Conservation (phyloP, 1,140 invertebrate species). For the Drosophila elegans region DNA sequence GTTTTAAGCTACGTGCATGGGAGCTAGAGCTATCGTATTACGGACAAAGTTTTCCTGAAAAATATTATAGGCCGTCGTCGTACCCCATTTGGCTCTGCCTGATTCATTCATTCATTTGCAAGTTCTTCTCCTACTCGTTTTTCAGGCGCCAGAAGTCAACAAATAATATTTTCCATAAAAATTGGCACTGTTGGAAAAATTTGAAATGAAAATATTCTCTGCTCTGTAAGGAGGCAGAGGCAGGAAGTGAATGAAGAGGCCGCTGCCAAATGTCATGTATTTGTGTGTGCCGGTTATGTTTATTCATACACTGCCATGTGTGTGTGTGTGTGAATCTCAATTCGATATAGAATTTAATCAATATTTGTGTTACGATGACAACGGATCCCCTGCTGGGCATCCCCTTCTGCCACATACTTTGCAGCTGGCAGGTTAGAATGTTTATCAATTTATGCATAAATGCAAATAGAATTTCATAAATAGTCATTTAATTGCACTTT, state of each 20-base stretch:
- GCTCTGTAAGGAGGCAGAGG: neutral
- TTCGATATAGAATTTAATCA: conserved; percentile 71
- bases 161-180: conserved; percentile 83
- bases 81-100: neutral
- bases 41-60: conserved; percentile 55
- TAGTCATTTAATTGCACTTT: conserved; percentile 82
- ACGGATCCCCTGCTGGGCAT: conserved; percentile 20
- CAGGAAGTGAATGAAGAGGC: neutral
- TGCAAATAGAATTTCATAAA: conserved; percentile 82
- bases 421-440: conserved; percentile 45
- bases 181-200: conserved; percentile 58
- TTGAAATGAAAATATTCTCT: conserved; percentile 75
- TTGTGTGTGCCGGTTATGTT: conserved; percentile 3
- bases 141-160: conserved; percentile 75
- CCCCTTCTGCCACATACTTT: conserved; percentile 21
- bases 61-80: conserved; percentile 28
- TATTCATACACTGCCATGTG: conserved; percentile 3
- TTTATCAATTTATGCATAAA: conserved; percentile 80
- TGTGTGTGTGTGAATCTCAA: conserved; percentile 54
- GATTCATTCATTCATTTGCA: conserved; percentile 46
- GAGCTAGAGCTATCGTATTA: conserved; percentile 31
- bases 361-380: conserved; percentile 55
- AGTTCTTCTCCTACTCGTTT: conserved; percentile 26
- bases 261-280: conserved; percentile 19
- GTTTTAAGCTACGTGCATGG: conserved; percentile 31